Percentiles rank a stretch among this genome's conserved stretches.
Conservation (phyloP, 2,888 invertebrate genomes). For the Xiphydria camelus region DNA sequence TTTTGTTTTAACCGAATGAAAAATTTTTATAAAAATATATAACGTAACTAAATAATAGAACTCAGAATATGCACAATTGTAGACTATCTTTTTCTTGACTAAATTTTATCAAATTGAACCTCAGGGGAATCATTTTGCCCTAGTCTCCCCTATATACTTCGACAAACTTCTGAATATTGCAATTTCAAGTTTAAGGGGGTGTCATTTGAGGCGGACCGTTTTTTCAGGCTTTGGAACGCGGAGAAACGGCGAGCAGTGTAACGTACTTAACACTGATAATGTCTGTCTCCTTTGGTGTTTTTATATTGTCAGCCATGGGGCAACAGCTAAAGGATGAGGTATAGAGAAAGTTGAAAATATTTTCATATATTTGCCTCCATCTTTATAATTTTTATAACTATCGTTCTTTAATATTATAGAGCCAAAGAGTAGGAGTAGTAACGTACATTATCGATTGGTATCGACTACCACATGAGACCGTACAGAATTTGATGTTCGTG, state of each 20-base stretch:
- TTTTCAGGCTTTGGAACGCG: conserved; percentile 24
- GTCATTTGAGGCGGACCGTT: conserved; percentile 12
- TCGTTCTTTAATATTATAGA: conserved; percentile 26
- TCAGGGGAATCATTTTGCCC: no score
- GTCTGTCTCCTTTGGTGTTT: conserved; percentile 26
- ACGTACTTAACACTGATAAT: conserved; percentile 19
- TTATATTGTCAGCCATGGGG: conserved; percentile 28
- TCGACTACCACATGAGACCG: conserved; percentile 29
- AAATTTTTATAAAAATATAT: no score
- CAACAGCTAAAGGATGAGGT: conserved; percentile 29
- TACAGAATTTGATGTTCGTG: conserved; percentile 32
- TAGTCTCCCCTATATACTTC: no score
- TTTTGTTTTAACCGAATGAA: no score
- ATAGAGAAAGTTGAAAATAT: conserved; percentile 3
- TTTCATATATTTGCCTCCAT: background rate
- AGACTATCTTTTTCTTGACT: no score
- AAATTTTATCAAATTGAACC: no score
- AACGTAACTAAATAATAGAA: no score
- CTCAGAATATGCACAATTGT: no score
- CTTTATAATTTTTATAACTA: no score
- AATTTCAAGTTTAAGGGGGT: conserved; percentile 5
- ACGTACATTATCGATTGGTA: conserved; percentile 41
- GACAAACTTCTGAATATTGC: no score
- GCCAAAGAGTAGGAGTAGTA: conserved; percentile 31
- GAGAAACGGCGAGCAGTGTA: conserved; percentile 10